Percentiles rank a stretch among this genome's conserved stretches.
Conservation (phyloP, 2,888 invertebrate species). For the Eupithecia insigniata region DNA sequence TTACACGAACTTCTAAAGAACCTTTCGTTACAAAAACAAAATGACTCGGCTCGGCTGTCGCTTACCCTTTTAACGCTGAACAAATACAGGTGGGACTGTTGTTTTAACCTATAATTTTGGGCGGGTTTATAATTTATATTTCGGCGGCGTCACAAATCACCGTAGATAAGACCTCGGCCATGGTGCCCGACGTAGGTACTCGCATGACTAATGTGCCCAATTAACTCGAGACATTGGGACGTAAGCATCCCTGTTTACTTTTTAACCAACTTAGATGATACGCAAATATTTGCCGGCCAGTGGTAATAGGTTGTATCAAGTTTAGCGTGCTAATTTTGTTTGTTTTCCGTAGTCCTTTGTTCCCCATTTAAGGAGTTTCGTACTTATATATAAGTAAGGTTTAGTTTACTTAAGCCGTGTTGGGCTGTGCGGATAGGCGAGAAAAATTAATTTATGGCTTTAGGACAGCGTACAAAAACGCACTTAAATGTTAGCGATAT, state of each 20-base stretch:
- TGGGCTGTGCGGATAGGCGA: not conserved
- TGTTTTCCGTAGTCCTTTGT: slow-evolving; percentile 15
- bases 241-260: slow-evolving; percentile 63
- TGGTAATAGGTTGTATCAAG: slow-evolving; percentile 31
- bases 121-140: slow-evolving; percentile 67
- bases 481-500: too few relatives aligned
- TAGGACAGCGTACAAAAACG: not conserved
- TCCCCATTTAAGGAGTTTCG: slow-evolving; percentile 10
- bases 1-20: slow-evolving; percentile 1
- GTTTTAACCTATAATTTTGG: slow-evolving; percentile 60
- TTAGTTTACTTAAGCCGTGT: too few relatives aligned
- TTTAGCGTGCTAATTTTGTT: slow-evolving; percentile 18
- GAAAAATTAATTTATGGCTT: not conserved
- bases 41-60: slow-evolving; percentile 13
- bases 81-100: slow-evolving; percentile 51
- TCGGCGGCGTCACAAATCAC: slow-evolving; percentile 74
- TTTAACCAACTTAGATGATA: slow-evolving; percentile 65
- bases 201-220: slow-evolving; percentile 76
- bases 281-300: slow-evolving; percentile 59
- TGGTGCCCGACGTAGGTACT: slow-evolving; percentile 54
- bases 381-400: not conserved
- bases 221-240: slow-evolving; percentile 69
- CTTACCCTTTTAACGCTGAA: slow-evolving; percentile 41
- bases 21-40: slow-evolving; percentile 14
- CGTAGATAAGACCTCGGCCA: slow-evolving; percentile 67